These are phyloP conservation scores for Neotragus moschatus DNA, from an alignment of 2,113 vertebrate species.

Conservation along the genomic window DNA sequence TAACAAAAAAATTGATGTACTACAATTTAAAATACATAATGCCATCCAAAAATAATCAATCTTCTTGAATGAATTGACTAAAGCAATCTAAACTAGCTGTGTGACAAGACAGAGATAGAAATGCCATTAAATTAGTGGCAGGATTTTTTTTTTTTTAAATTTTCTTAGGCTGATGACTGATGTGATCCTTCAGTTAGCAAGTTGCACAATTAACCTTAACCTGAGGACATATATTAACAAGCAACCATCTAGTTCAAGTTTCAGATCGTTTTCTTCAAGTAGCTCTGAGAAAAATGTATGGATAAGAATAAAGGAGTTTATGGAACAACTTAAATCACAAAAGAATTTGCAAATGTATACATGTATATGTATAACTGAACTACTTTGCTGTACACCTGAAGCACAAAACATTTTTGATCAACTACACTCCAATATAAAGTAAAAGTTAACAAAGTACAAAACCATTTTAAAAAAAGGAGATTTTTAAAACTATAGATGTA, in stretches of 20 bases:
- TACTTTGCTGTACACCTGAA: background rate
- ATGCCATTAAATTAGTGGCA: slow-evolving; percentile 23
- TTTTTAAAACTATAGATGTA: background rate
- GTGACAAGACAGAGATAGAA: background rate
- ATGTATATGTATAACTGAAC: background rate
- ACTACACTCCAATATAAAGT: background rate
- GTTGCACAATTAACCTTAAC: slow-evolving; percentile 20
- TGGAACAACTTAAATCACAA: background rate
- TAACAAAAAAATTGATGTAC: background rate
- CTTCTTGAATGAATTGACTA: background rate
- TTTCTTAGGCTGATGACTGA: background rate
- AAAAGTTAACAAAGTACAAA: background rate
- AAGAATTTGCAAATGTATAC: background rate
- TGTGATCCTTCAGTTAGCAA: slow-evolving; percentile 27
- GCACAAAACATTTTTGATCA: background rate
- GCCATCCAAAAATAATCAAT: background rate
- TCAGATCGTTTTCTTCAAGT: background rate
- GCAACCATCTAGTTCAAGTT: background rate
- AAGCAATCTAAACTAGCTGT: background rate
- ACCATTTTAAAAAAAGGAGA: background rate
- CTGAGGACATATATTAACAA: slow-evolving; percentile 41
- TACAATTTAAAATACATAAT: background rate
- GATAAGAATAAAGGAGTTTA: background rate
- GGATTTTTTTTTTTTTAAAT: background rate
- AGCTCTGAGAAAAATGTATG: background rate